Percentiles rank a stretch among this genome's conserved stretches.
These are phyloP conservation scores for Mylabris phalerata DNA, from an alignment of 1,140 invertebrate species.

Conservation along the genomic window DNA sequence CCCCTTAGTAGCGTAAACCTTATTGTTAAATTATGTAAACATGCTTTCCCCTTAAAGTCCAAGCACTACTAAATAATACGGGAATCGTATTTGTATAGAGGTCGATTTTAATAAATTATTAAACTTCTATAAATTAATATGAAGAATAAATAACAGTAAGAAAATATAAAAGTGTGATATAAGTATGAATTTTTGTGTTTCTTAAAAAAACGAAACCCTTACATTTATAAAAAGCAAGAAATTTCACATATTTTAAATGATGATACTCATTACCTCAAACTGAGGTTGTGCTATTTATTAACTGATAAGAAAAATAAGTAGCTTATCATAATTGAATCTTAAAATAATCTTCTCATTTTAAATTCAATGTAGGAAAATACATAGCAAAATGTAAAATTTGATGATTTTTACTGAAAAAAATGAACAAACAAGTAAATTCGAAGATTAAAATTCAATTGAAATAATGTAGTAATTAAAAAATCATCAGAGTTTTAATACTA, in stretches of 20 bases:
- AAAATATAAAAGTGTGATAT: background rate
- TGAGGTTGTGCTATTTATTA: slow-evolving; percentile 27
- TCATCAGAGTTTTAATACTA: no score
- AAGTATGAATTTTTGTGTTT: slow-evolving; percentile 20
- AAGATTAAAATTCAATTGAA: background rate
- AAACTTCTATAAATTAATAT: background rate
- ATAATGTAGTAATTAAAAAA: background rate
- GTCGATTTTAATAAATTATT: background rate
- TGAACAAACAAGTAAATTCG: background rate
- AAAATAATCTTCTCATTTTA: background rate
- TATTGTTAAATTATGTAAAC: no score
- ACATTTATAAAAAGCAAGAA: slow-evolving; percentile 21
- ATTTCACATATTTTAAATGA: slow-evolving; percentile 15
- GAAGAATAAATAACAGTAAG: background rate
- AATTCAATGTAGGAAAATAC: background rate
- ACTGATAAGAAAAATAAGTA: slow-evolving; percentile 35
- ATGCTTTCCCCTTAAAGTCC: no score
- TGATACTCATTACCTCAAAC: no score
- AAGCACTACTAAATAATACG: no score
- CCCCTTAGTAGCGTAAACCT: no score
- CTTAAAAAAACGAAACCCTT: slow-evolving; percentile 23
- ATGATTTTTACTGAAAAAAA: background rate
- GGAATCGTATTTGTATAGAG: no score
- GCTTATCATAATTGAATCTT: slow-evolving; percentile 39
- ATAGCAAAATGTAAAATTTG: background rate